A percentile compares a stretch with the other conserved stretches of the same genome.
Conservation (phyloP, 2,888 invertebrate genomes). For the Drosophila tripunctata region DNA sequence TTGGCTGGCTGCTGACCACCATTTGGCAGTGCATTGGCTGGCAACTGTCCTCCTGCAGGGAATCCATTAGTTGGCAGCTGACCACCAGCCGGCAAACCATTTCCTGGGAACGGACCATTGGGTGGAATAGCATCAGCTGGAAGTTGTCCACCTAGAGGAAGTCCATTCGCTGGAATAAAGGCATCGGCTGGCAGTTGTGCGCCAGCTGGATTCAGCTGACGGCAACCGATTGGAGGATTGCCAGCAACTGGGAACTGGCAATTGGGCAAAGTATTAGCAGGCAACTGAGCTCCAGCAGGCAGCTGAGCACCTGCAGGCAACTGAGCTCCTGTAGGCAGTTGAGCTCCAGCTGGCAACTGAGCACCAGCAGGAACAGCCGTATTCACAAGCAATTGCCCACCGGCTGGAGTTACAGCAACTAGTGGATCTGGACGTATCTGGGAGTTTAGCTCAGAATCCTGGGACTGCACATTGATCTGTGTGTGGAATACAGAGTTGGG, state of each 20-base stretch:
- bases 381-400: conserved; percentile 14
- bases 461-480: conserved; percentile 76
- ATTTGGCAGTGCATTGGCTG: not conserved
- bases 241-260: conserved; percentile 21
- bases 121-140: not conserved
- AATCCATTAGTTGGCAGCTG: conserved; percentile 19
- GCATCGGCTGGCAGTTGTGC: not conserved
- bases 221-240: conserved; percentile 17
- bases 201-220: conserved; percentile 13
- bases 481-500: conserved; percentile 78
- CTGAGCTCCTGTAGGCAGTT: conserved; percentile 43
- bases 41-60: conserved; percentile 7
- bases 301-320: conserved; percentile 28
- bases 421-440: conserved; percentile 35
- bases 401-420: conserved; percentile 3
- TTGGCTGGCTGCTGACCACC: conserved; percentile 8
- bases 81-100: conserved; percentile 12
- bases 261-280: conserved; percentile 15
- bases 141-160: conserved; percentile 14
- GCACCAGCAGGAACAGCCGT: conserved; percentile 26
- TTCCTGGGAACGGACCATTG: conserved; percentile 4
- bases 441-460: conserved; percentile 67
- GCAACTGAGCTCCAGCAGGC: conserved; percentile 25
- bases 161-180: not conserved
- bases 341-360: conserved; percentile 42